A percentile compares a stretch with the other conserved stretches of the same genome.
Evolutionary conservation across 2,797 vertebrate species (phyloP).

Genomic region (Microcaecilia unicolor): DNA sequence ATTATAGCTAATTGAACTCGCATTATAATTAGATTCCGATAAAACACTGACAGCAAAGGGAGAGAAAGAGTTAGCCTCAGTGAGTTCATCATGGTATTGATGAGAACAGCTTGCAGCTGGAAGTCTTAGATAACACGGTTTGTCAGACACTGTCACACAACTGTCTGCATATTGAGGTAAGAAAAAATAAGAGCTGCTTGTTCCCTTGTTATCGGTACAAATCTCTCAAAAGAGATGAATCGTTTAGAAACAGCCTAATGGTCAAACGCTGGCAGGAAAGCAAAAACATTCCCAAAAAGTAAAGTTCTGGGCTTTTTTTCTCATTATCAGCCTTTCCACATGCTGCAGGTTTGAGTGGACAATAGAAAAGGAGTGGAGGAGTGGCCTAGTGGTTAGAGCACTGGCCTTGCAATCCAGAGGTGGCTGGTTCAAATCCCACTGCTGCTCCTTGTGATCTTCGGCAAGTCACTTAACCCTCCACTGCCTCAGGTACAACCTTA

Average conservation of each 20-base stretch:
- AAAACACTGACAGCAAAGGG: slow-evolving; percentile 9
- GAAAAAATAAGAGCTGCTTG: slow-evolving; percentile 11
- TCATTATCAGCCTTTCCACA: no score
- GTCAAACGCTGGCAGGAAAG: slow-evolving; percentile 28
- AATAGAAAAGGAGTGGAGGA: no score
- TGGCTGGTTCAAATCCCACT: no score
- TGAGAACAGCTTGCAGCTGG: slow-evolving; percentile 61
- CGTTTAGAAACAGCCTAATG: slow-evolving; percentile 46
- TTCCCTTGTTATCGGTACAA: slow-evolving; percentile 30
- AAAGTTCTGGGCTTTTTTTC: slow-evolving; percentile 15
- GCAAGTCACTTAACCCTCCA: no score
- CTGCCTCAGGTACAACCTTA: no score
- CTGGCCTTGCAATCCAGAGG: no score
- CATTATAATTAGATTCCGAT: slow-evolving; percentile 24
- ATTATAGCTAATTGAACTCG: slow-evolving; percentile 29
- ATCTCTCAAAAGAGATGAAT: slow-evolving; percentile 41
- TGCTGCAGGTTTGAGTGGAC: not conserved
- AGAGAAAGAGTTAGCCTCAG: slow-evolving; percentile 39
- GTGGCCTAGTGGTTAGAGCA: no score
- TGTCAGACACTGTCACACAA: slow-evolving; percentile 62
- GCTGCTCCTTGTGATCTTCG: no score
- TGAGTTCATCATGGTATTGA: slow-evolving; percentile 55
- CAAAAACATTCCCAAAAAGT: slow-evolving; percentile 14
- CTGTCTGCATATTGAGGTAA: slow-evolving; percentile 68
- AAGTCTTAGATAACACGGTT: slow-evolving; percentile 66